These are phyloP conservation scores for Ennomos quercinarius DNA, from an alignment of 2,888 invertebrate genomes.

Conservation along the genomic window DNA sequence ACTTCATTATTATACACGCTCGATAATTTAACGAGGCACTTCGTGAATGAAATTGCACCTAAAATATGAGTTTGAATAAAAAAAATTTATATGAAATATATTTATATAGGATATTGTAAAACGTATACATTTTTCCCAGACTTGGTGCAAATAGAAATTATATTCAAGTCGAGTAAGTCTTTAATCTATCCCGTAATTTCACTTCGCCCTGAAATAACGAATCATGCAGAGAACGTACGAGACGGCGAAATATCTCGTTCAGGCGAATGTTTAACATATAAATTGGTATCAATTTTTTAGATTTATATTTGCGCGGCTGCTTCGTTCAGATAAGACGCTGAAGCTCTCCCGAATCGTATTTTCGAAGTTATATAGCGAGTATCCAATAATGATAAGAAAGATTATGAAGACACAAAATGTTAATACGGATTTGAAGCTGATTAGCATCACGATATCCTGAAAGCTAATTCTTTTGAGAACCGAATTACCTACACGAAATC, in stretches of 20 bases:
- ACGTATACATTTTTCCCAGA: slow-evolving; percentile 4
- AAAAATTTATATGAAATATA: no score
- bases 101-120: no score
- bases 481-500: no score
- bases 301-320: slow-evolving; percentile 74
- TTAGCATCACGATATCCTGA: not conserved
- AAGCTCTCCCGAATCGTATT: slow-evolving; percentile 63
- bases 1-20: no score
- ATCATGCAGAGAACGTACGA: slow-evolving; percentile 53
- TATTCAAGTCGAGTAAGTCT: slow-evolving; percentile 26
- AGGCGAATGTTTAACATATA: slow-evolving; percentile 79
- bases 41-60: not conserved
- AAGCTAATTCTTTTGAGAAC: not conserved
- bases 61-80: not conserved
- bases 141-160: slow-evolving; percentile 20
- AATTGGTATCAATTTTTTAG: slow-evolving; percentile 80
- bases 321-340: slow-evolving; percentile 63
- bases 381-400: slow-evolving; percentile 55
- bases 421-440: not conserved
- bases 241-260: slow-evolving; percentile 73
- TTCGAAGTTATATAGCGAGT: slow-evolving; percentile 62
- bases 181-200: slow-evolving; percentile 28
- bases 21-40: no score
- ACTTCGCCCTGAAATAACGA: slow-evolving; percentile 38
- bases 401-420: slow-evolving; percentile 35